Percentiles rank a stretch among this genome's conserved stretches.
phyloP scores from a whole-genome alignment of 1,140 invertebrate species.

The Drosophila insularis region DNA sequence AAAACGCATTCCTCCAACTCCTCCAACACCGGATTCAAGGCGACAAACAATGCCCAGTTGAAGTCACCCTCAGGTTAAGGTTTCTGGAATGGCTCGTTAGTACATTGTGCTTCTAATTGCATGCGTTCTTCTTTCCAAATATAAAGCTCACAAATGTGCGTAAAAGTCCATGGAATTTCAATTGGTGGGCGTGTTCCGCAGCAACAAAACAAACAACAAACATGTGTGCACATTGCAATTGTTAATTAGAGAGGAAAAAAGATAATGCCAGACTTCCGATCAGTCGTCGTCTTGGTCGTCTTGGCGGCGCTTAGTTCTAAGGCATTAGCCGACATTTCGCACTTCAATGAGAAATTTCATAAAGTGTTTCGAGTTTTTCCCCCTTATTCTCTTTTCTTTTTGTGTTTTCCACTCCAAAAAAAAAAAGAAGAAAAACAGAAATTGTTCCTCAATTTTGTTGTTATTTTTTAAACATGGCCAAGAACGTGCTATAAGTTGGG shows the following conservation, averaged over 20 bases:
- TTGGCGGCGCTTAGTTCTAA: conserved; percentile 64
- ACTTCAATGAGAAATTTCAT: conserved; percentile 73
- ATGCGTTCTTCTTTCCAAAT: conserved; percentile 24
- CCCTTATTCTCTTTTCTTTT: conserved; percentile 15
- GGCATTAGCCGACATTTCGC: conserved; percentile 56
- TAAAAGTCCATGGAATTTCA: conserved; percentile 69
- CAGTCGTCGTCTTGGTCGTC: conserved; percentile 16
- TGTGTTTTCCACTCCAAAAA: conserved; percentile 4
- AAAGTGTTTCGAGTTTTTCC: conserved; percentile 55
- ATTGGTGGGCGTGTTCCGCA: conserved; percentile 34
- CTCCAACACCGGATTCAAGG: not conserved
- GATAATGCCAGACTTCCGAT: conserved; percentile 10
- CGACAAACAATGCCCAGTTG: conserved; percentile 39
- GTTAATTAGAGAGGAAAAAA: conserved; percentile 60
- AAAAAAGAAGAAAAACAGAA: not conserved
- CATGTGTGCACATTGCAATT: conserved; percentile 48
- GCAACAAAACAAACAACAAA: conserved; percentile 13
- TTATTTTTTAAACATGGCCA: conserved; percentile 27
- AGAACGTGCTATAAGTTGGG: conserved; percentile 63
- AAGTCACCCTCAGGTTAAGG: conserved; percentile 23
- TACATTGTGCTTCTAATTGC: conserved; percentile 63
- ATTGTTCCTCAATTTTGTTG: conserved; percentile 17
- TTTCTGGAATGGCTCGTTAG: conserved; percentile 54
- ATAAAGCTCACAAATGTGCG: conserved; percentile 65
- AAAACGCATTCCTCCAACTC: conserved; percentile 43